Base-by-base conservation (phyloP, 35 echinoderm and acorn worm species). In the Amphiura filiformis region DNA sequence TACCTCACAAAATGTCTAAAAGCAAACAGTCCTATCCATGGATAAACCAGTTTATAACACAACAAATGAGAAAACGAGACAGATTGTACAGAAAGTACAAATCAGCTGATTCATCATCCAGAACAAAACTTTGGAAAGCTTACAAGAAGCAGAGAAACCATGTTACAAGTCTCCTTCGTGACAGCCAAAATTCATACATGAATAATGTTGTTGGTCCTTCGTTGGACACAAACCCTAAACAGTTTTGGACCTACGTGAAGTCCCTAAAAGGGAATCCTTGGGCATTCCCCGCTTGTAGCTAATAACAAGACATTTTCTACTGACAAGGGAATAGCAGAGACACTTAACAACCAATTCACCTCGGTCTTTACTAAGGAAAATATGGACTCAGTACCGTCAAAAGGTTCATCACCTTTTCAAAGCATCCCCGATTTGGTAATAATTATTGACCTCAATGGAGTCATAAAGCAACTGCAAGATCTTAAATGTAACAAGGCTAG, bases 41-140 rank as follows among this genome's bases (percentile, higher is more conserved):
- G 86, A 52, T 78, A 39, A 79, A 87, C 22, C 34, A 32, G 41
- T 0, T 37, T 22, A 79, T 87, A 26, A 87, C 9, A 0, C 30
- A 76, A 78, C 44, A 87, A 15, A 87, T 87, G 86, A 77, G 86
- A 79, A 87, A 87, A 79, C 1, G 86, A 78, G 86, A 87, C 86
- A 39, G 42, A n/a, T 4, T 87, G 30, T 44, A 31, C 34, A 36
- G 2, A 26, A 38, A 56, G 35, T 78, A 78, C 0, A 44, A 31
- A 9, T 57, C 31, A 87, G 65, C 34, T 34, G 52, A 75, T 56
- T 35, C 84, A 38, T 32, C 41, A 31, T 15, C 61, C 9, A 70
- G 26, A 70, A 17, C 39, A 5, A 86, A 52, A 0, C 4, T 86
- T 13, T 86, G 84, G 84, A 86, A 52, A 35, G 28, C 39, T 75